Evolutionary conservation across 1,140 invertebrate species (phyloP).

Genomic region (Sminthurinus signatus): DNA sequence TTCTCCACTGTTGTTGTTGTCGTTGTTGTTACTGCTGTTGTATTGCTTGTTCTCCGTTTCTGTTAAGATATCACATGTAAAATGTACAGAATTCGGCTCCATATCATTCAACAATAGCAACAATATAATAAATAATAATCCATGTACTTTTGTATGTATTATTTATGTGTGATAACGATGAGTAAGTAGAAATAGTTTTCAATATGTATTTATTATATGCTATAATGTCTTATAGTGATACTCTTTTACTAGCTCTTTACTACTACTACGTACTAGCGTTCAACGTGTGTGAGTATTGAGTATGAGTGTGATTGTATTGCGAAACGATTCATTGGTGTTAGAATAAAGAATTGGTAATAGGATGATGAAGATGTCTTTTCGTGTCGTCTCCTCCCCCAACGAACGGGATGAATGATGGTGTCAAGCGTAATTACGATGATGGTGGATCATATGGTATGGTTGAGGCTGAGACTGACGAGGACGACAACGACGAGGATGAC

Average conservation of each 20-base stretch:
- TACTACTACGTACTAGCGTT: too few species aligned
- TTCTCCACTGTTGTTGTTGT: too few species aligned
- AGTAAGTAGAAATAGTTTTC: not conserved
- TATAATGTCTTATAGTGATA: not conserved
- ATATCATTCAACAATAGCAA: too few species aligned
- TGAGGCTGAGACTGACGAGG: too few species aligned
- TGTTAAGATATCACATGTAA: too few species aligned
- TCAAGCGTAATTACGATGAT: slow-evolving; percentile 14
- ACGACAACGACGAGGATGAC: too few species aligned
- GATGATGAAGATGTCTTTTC: slow-evolving; percentile 12
- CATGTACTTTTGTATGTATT: not conserved
- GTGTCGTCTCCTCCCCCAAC: not conserved
- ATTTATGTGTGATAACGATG: not conserved
- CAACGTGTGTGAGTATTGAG: not conserved
- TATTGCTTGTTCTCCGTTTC: too few species aligned
- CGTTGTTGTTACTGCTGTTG: too few species aligned
- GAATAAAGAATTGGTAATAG: not conserved
- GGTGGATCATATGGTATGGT: slow-evolving; percentile 14
- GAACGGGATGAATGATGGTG: not conserved
- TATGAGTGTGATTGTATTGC: slow-evolving; percentile 6
- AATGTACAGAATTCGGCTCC: too few species aligned
- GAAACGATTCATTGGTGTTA: slow-evolving; percentile 8
- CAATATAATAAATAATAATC: not conserved
- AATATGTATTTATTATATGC: not conserved
- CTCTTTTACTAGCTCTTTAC: too few species aligned